Evolutionary conservation across 2,797 vertebrate genomes (phyloP).

Genomic region (Yasuhikotakia modesta): DNA sequence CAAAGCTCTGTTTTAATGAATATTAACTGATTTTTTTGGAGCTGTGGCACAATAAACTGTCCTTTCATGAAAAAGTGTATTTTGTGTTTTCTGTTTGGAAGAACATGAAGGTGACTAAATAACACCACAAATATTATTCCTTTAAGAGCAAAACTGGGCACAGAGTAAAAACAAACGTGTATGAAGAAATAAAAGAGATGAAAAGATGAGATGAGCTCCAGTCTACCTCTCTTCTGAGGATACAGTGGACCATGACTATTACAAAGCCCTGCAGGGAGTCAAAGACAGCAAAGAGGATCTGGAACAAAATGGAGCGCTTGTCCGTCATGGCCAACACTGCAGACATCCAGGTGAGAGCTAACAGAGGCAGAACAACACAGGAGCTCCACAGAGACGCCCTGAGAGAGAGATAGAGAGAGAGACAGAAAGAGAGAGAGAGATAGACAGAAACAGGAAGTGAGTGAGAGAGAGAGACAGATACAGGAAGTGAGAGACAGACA

Average conservation of each 20-base stretch:
- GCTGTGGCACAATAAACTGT: background rate
- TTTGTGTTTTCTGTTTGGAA: background rate
- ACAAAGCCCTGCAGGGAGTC: constrained; percentile 99
- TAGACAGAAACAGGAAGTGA: too few species aligned
- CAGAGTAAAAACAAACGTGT: constrained; percentile 1
- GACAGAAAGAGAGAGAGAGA: background rate
- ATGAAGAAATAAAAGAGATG: constrained; percentile 2
- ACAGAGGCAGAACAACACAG: constrained; percentile 94
- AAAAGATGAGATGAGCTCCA: background rate
- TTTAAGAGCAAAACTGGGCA: constrained; percentile 10
- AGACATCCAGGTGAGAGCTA: constrained; percentile 99
- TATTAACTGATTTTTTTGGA: background rate
- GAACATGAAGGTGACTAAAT: background rate
- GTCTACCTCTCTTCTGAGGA: constrained; percentile 96
- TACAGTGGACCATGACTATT: constrained; percentile 99
- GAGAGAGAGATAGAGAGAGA: constrained; percentile 56
- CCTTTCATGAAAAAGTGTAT: background rate
- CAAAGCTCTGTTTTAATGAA: too few species aligned
- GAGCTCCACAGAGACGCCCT: constrained; percentile 99
- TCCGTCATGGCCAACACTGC: constrained; percentile 99
- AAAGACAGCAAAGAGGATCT: constrained; percentile 98
- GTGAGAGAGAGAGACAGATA: too few species aligned
- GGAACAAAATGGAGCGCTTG: constrained; percentile 98
- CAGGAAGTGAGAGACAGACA: background rate
- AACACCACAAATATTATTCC: background rate